phyloP scores from a whole-genome alignment of 2,888 invertebrate species.

The Bugula neritina region DNA sequence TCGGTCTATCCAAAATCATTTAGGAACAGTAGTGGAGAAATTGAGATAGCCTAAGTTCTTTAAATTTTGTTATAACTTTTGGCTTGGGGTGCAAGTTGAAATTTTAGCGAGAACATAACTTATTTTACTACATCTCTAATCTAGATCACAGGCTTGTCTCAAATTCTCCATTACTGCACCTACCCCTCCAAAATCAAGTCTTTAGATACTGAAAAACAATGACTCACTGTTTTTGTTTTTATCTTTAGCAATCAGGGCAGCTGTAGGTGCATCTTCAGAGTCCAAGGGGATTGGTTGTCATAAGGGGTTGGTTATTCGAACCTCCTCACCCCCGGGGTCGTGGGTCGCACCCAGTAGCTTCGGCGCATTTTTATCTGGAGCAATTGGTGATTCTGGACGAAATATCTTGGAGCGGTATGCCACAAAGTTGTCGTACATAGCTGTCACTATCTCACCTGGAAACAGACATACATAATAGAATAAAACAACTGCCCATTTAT shows the following conservation, averaged over 20 bases:
- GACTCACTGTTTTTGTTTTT: not conserved
- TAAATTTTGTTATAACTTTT: too few relatives aligned
- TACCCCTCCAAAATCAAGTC: too few relatives aligned
- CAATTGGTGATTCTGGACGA: slow-evolving; percentile 15
- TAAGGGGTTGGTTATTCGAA: not conserved
- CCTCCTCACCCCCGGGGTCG: not conserved
- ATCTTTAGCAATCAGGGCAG: not conserved
- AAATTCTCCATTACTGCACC: too few relatives aligned
- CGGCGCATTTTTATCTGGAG: slow-evolving; percentile 7
- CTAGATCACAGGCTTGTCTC: too few relatives aligned
- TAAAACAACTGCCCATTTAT: too few relatives aligned
- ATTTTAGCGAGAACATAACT: too few relatives aligned
- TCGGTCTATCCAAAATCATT: too few relatives aligned
- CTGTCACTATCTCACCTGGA: slow-evolving; percentile 23
- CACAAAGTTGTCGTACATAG: slow-evolving; percentile 24
- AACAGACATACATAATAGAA: not conserved
- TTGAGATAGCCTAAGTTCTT: too few relatives aligned
- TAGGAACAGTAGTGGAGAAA: too few relatives aligned
- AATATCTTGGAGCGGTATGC: slow-evolving; percentile 15
- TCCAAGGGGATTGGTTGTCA: slow-evolving; percentile 27
- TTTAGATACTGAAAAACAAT: too few relatives aligned
- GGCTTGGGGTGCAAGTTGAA: too few relatives aligned
- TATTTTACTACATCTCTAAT: too few relatives aligned
- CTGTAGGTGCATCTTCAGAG: not conserved
- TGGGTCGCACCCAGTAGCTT: not conserved